Base-by-base conservation (phyloP, 2,888 invertebrate species). In the Andrena haemorrhoa region DNA sequence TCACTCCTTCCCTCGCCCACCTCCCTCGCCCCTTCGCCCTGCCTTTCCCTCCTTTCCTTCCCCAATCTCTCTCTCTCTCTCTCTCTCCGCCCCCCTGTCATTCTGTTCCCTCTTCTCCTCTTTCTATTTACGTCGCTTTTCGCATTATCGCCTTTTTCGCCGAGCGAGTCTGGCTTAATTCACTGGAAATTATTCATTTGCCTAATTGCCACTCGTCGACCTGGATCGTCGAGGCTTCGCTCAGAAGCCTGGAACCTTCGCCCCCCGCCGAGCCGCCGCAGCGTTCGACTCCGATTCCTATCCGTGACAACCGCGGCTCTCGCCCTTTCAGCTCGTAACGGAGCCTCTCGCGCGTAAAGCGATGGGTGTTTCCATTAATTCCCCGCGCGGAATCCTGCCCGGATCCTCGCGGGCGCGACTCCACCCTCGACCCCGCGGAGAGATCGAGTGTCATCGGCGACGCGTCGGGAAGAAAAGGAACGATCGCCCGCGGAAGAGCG, bases 121-220 rank as follows among this genome's bases (percentile, higher is more conserved):
- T 75, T 71, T 87, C 86, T 83, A 84, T 87, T 88, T 88, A 86
- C 86, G 81, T 84, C 83, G 85, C 84, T 86, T 88, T 86, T 88
- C 86, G 86, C 86, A 89, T 89, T 89, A 89, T 89, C 89, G 87
- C 87, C 89, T 89, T 87, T 88, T 85, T 85, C 86, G 85, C 66
- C 81, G 73, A 82, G 74, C 86, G 84, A 79, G 83, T 72, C 83
- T 75, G 79, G 87, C 83, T 88, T 88, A 90, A 90, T 90, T 90
- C 86, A 89, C 86, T 87, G 88, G 85, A 89, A 89, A 90, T 89
- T 89, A 89, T 90, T 90, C 88, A 88, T 89, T 90, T 87, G 89
- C 88, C 88, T 89, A 90, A 90, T 90, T 90, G 89, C 90, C 86
- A 88, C 87, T 87, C 89, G 89, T 88, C 89, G 86, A 89, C 78